Evolutionary conservation across 2,113 vertebrate species (phyloP).

Genomic region (Meriones unguiculatus): DNA sequence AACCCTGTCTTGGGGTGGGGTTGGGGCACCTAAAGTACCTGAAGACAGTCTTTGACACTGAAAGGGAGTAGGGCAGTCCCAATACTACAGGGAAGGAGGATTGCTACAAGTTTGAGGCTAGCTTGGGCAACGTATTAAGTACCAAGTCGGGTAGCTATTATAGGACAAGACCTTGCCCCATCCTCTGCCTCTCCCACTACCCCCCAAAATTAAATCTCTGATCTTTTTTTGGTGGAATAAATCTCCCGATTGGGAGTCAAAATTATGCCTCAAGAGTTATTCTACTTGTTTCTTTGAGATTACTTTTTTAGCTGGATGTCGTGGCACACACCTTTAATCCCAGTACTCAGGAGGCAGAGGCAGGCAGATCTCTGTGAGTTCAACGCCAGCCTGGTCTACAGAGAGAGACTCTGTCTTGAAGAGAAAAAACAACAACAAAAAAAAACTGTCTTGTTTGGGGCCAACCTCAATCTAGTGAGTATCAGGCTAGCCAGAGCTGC

Average conservation of each 20-base stretch:
- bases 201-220: not conserved
- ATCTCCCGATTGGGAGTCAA: not conserved
- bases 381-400: not conserved
- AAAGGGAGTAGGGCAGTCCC: not conserved
- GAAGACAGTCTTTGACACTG: not conserved
- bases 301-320: not conserved
- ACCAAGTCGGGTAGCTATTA: not conserved
- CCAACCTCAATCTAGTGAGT: not conserved
- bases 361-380: not conserved
- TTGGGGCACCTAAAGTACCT: not conserved
- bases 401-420: not conserved
- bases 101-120: not conserved
- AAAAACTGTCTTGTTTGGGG: not conserved
- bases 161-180: too few relatives aligned
- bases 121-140: not conserved
- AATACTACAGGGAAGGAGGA: too few relatives aligned
- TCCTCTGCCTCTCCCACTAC: not conserved
- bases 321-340: not conserved
- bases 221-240: not conserved
- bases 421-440: not conserved
- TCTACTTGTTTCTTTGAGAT: not conserved
- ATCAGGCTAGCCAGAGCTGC: not conserved
- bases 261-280: not conserved
- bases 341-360: not conserved
- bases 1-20: not conserved